phyloP scores from a whole-genome alignment of 2,888 invertebrate species.

The Eupithecia subfuscata region DNA sequence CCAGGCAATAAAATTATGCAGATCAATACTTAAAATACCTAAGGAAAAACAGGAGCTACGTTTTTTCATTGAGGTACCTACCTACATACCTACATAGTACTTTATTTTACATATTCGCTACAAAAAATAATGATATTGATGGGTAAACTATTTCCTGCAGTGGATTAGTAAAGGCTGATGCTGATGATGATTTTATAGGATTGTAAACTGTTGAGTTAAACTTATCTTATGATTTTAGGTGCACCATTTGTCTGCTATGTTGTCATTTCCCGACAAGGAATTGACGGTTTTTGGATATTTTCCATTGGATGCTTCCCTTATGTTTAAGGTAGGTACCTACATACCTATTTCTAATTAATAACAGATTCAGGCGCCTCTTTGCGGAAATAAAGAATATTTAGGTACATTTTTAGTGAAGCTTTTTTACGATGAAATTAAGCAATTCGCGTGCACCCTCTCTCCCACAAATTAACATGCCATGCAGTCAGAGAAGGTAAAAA shows the following conservation, averaged over 20 bases:
- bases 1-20: constrained; percentile 63
- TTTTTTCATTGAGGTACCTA: constrained; percentile 68
- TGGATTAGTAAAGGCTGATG: neutral
- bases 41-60: constrained; percentile 62
- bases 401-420: too few relatives aligned
- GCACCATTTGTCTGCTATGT: constrained; percentile 70
- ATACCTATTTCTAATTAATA: neutral
- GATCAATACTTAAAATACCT: constrained; percentile 62
- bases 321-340: constrained; percentile 65
- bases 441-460: too few relatives aligned
- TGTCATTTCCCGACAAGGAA: constrained; percentile 60
- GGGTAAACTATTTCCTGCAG: neutral
- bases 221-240: constrained; percentile 51
- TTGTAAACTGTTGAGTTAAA: neutral
- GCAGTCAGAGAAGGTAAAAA: too few relatives aligned
- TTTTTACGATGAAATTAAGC: too few relatives aligned
- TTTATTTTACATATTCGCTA: neutral
- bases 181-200: neutral
- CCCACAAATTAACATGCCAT: too few relatives aligned
- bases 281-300: constrained; percentile 68
- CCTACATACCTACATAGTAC: too few relatives aligned
- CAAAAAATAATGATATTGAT: neutral
- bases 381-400: too few relatives aligned
- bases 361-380: too few relatives aligned
- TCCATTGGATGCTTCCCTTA: constrained; percentile 64